Conservation (phyloP, 2,888 invertebrate genomes). For the Trachelus iudaicus region DNA sequence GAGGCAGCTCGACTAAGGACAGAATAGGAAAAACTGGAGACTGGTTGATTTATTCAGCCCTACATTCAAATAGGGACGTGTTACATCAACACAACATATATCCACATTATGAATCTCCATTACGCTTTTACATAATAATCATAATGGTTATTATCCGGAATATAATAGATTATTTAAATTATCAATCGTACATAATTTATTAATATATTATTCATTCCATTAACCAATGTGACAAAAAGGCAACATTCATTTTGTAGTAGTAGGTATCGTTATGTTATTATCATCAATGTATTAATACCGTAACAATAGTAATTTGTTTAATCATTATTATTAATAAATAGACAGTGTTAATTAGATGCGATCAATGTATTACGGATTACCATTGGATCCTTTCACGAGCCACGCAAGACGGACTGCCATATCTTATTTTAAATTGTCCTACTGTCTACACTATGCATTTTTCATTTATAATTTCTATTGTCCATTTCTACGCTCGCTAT, state of each 20-base stretch:
- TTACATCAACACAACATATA: constrained; percentile 47
- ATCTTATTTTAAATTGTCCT: too few species aligned
- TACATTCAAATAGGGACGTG: constrained; percentile 35
- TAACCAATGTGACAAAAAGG: constrained; percentile 54
- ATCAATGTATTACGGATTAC: background rate
- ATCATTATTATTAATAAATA: background rate
- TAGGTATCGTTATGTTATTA: constrained; percentile 31
- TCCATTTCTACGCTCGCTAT: background rate
- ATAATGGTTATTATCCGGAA: constrained; percentile 34
- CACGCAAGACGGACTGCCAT: background rate
- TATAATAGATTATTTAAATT: constrained; percentile 32
- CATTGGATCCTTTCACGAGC: background rate
- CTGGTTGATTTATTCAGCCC: constrained; percentile 51
- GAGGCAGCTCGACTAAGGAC: background rate
- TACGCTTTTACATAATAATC: constrained; percentile 41
- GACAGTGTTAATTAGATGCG: background rate
- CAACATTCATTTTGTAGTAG: constrained; percentile 55
- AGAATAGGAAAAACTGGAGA: constrained; percentile 14
- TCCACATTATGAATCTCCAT: constrained; percentile 43
- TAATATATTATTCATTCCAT: constrained; percentile 41
- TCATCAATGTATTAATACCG: constrained; percentile 38
- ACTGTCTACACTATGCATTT: too few species aligned
- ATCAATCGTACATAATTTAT: constrained; percentile 39
- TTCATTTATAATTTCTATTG: background rate
- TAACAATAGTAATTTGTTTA: constrained; percentile 34